Evolutionary conservation across 2,113 vertebrate species (phyloP).

Genomic region (Vulpes ferrilata): DNA sequence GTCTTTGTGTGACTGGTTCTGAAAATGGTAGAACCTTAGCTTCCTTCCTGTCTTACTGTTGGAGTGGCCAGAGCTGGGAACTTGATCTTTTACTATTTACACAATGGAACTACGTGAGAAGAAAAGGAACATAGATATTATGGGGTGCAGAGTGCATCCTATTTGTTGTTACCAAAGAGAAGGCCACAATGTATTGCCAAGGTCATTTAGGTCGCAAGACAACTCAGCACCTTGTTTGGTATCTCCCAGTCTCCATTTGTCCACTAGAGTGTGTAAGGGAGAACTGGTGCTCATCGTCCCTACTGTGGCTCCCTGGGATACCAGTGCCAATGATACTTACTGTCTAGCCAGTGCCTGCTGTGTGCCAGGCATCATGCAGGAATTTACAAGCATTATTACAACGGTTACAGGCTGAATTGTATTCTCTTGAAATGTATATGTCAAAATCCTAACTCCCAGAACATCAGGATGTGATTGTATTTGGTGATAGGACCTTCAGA

Average conservation of each 20-base stretch:
- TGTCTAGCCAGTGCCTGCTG: background rate
- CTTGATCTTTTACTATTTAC: background rate
- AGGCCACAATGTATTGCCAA: background rate
- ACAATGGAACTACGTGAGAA: background rate
- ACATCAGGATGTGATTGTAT: background rate
- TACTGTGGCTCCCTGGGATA: accelerated
- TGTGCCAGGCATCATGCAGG: background rate
- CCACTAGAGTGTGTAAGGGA: background rate
- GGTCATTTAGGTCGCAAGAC: background rate
- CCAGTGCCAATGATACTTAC: background rate
- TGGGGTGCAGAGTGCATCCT: no score
- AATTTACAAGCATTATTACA: background rate
- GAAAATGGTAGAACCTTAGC: background rate
- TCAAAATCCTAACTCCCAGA: background rate
- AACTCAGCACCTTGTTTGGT: background rate
- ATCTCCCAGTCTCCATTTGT: background rate
- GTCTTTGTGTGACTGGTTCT: background rate
- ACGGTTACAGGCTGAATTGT: background rate
- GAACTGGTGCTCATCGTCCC: background rate
- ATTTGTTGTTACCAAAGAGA: background rate
- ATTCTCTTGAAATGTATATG: background rate
- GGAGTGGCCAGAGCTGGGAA: background rate
- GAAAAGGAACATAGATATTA: background rate
- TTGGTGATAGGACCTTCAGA: background rate
- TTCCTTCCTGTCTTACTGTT: background rate